Evolutionary conservation across 2,888 invertebrate species (phyloP).

Genomic region (Bruchidius siliquastri): DNA sequence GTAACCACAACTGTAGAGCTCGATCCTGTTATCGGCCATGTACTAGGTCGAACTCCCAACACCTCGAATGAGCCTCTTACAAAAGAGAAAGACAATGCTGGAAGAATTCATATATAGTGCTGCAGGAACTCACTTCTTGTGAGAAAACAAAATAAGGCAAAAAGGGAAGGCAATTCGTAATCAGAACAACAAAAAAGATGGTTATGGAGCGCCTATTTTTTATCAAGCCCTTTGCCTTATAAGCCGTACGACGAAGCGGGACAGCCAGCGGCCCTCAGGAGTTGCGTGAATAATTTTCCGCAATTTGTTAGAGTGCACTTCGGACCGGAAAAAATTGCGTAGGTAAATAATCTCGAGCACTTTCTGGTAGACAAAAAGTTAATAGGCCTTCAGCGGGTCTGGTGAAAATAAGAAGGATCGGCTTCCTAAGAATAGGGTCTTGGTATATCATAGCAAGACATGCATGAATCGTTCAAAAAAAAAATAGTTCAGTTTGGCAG

Average conservation of each 20-base stretch:
- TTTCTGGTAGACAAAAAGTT: neutral
- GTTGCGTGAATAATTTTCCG: conserved; percentile 13
- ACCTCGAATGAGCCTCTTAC: too few relatives aligned
- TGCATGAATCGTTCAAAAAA: neutral
- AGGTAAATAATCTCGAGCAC: neutral
- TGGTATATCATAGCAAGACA: neutral
- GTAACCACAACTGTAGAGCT: too few relatives aligned
- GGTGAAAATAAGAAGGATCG: neutral
- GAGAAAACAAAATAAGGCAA: neutral
- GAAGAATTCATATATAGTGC: too few relatives aligned
- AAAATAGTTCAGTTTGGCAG: too few relatives aligned
- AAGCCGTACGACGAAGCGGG: neutral
- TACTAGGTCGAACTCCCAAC: too few relatives aligned
- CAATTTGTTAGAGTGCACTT: conserved; percentile 16
- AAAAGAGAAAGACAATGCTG: too few relatives aligned
- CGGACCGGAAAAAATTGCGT: neutral
- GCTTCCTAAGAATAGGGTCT: neutral
- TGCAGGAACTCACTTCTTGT: too few relatives aligned
- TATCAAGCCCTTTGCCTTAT: neutral
- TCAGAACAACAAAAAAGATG: neutral
- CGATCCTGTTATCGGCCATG: too few relatives aligned
- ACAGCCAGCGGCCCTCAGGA: neutral
- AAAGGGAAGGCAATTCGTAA: neutral
- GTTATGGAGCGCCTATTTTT: neutral
- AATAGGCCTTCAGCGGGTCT: neutral